phyloP scores from a whole-genome alignment of 1,140 invertebrate genomes.

The Tetramorium alpestre region DNA sequence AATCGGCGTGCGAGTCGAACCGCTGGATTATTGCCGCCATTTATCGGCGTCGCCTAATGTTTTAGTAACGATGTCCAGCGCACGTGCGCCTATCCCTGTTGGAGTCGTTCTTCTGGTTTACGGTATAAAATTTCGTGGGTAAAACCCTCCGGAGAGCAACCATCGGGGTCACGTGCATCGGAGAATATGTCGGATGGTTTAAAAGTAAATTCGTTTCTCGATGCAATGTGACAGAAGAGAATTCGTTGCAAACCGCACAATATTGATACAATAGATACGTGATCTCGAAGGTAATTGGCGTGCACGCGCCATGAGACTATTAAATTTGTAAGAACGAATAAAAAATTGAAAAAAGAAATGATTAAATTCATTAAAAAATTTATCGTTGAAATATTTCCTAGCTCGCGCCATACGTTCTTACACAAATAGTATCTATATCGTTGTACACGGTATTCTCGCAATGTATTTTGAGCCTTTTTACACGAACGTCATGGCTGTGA shows the following conservation, averaged over 20 bases:
- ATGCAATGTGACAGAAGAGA: constrained; percentile 30
- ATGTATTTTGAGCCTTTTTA: constrained; percentile 1
- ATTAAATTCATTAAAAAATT: not conserved
- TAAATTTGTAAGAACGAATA: not conserved
- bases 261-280: constrained; percentile 13
- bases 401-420: not conserved
- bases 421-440: not conserved
- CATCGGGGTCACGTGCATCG: constrained; percentile 56
- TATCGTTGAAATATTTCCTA: not conserved
- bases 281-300: not conserved
- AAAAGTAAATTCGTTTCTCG: constrained; percentile 22
- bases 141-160: constrained; percentile 31
- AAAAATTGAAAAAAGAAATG: not conserved
- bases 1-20: constrained; percentile 71
- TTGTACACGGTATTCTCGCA: not conserved
- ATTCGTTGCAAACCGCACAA: constrained; percentile 1
- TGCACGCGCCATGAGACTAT: not conserved
- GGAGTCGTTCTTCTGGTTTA: constrained; percentile 17
- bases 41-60: constrained; percentile 76
- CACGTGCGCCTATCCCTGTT: constrained; percentile 55
- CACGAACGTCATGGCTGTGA: not conserved
- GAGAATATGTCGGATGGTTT: constrained; percentile 48
- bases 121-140: constrained; percentile 46
- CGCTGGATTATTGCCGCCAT: constrained; percentile 78
- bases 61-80: constrained; percentile 79